Evolutionary conservation across 2,113 vertebrate genomes (phyloP), one percentile per base, ranked within the genome.

Genomic region (Sciurus niger): DNA sequence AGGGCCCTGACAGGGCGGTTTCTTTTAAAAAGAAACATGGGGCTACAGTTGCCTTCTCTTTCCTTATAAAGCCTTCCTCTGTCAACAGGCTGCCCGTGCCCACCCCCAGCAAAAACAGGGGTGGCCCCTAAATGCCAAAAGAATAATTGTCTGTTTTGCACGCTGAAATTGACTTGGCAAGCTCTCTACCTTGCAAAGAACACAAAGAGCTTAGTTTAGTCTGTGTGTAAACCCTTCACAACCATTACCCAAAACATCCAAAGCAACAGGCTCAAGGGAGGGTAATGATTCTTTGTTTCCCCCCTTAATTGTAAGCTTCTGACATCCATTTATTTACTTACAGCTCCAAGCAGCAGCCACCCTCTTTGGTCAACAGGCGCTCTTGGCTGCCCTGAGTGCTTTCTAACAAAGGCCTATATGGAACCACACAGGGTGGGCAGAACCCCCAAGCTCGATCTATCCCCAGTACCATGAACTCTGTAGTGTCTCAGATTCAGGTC

Each of bases 171-270:
- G 94, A 96, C 72, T 97, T 97, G 97, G 97, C 97, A 96, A 96
- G 89, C 84, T 89, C 68, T 96, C 86, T 72, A 92, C 34, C 87
- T 91, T 88, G 48, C 94, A 95, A 88, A 95, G 87, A 96, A 95
- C 88, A 97, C 96, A 98, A 95, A 97, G 95, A 92, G 53, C 92
- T 97, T 95, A 96, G 96, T 97, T 97, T 97, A 96, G 96, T 96
- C 95, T 97, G 72, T 94, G 84, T 90, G 87, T 96, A 96, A 97
- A 97, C 18, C 76, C 87, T 88, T 96, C 85, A 90, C 43, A 83
- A 96, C 96, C 84, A 96, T 96, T 96, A 96, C 63, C 25, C 86
- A 92, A 98, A 97, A 95, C 87, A 97, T 92, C 43, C 95, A 95
- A 94, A 93, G 91, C 89, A 96, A 97, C 51, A 92, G 77, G 84